Evolutionary conservation across 1,140 invertebrate species (phyloP), one percentile per base, ranked within the genome.

Genomic region (Formica selysi): DNA sequence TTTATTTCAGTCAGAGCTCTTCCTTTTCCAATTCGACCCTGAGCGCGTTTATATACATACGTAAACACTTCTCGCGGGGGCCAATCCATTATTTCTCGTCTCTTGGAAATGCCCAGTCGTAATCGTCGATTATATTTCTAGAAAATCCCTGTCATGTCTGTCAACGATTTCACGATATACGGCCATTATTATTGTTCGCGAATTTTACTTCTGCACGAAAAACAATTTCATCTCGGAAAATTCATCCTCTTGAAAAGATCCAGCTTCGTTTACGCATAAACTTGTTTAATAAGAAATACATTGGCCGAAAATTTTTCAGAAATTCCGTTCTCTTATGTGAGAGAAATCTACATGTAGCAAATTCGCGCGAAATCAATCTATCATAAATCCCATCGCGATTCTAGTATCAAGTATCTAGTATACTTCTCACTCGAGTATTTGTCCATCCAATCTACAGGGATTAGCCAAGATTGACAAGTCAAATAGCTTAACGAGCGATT

Each of bases 61-160:
- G 7, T 48, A 51, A 51, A 51, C 1, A 1, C 8, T 19, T 74
- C 26, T 68, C 51, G 11, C 22, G 16, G 19, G 36, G 41, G 11
- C 11, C 59, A 19, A 16, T 62, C 44, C 16, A 85, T 89, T 84
- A 65, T 57, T 85, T 80, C 48, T 71, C 32, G 36, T 79, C 44
- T 62, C 36, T 62, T 90, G 89, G 89, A 90, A 89, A 89, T 89
- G 79, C 85, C 88, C 80, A 64, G n/a, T 79, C 68, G n/a, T 85
- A 90, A 87, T 85, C 19, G 6, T 26, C 29, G 10, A 80, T 87
- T 74, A 84, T 74, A 84, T 80, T 79, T 59, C 6, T 74, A 87
- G 76, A 81, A 87, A 89, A 87, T 76, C 51, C 68, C 62, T 7
- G 7, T 8, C 11, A 0, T 22, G 0, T 22, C 8, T 48, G 0